phyloP scores from a whole-genome alignment of 2,113 vertebrate species.

The Ciconia maguari region DNA sequence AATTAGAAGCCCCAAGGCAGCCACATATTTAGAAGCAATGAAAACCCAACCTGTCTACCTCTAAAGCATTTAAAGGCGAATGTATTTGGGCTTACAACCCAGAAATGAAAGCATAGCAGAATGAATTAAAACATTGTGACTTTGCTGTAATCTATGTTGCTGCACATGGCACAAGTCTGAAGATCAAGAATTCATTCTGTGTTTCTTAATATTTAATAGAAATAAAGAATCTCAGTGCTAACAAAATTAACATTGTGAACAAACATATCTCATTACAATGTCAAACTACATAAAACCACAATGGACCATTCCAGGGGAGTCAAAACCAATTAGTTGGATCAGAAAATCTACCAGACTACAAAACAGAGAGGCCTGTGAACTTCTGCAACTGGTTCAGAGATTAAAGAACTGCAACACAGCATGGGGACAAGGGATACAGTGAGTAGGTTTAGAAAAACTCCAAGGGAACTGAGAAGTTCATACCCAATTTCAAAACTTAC shows the following conservation, averaged over 20 bases:
- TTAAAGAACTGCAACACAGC: not conserved
- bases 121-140: conserved; percentile 67
- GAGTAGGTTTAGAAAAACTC: not conserved
- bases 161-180: conserved; percentile 3
- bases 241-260: conserved; percentile 23
- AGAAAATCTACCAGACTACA: conserved; percentile 42
- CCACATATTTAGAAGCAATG: conserved; percentile 65
- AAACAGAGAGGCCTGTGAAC: not conserved
- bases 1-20: conserved; percentile 70
- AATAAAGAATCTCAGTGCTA: conserved; percentile 3
- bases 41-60: conserved; percentile 69
- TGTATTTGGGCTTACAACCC: conserved; percentile 7
- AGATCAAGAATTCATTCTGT: conserved; percentile 27
- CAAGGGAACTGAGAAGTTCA: not conserved
- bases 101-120: conserved; percentile 34
- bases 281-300: not conserved
- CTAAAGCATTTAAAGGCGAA: conserved; percentile 59
- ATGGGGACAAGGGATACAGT: not conserved
- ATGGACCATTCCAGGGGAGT: not conserved
- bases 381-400: not conserved
- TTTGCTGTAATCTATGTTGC: conserved; percentile 37
- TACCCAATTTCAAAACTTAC: not conserved
- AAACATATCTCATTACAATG: not conserved
- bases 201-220: conserved; percentile 57
- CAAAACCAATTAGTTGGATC: conserved; percentile 16